A percentile compares a stretch with the other conserved stretches of the same genome.
These are phyloP conservation scores for Himalopsyche japonica DNA, from an alignment of 2,888 invertebrate genomes.

Conservation along the genomic window DNA sequence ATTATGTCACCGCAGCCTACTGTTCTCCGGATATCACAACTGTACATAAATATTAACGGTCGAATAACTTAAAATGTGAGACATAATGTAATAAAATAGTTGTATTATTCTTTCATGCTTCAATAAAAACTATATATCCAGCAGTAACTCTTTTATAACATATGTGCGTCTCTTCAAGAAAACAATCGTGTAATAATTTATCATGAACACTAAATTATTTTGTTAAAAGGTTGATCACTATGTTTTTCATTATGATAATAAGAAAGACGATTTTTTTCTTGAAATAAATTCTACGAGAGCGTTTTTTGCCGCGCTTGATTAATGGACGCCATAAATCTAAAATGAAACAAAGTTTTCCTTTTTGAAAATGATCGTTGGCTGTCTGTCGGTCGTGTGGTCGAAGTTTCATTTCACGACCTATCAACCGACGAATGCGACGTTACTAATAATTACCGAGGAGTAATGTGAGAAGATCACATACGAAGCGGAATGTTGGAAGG, in stretches of 20 bases:
- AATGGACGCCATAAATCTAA: background rate
- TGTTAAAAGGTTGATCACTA: background rate
- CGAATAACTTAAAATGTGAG: too few relatives aligned
- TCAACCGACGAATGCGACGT: constrained; percentile 9
- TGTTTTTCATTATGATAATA: background rate
- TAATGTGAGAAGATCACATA: background rate
- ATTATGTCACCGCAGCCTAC: too few relatives aligned
- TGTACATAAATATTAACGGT: too few relatives aligned
- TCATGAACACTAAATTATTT: background rate
- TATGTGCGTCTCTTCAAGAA: too few relatives aligned
- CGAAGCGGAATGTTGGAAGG: background rate
- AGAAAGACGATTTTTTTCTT: background rate
- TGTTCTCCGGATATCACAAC: too few relatives aligned
- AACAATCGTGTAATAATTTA: background rate
- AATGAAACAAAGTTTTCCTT: background rate
- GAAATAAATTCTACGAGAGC: background rate
- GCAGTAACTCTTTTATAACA: too few relatives aligned
- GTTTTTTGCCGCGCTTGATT: background rate
- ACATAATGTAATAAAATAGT: too few relatives aligned
- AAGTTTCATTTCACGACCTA: background rate
- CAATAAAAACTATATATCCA: too few relatives aligned
- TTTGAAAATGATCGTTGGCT: background rate
- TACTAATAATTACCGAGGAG: background rate
- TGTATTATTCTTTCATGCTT: too few relatives aligned
- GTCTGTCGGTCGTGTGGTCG: background rate